Conservation (phyloP, 2,113 vertebrate genomes). For the Hymenochirus boettgeri region DNA sequence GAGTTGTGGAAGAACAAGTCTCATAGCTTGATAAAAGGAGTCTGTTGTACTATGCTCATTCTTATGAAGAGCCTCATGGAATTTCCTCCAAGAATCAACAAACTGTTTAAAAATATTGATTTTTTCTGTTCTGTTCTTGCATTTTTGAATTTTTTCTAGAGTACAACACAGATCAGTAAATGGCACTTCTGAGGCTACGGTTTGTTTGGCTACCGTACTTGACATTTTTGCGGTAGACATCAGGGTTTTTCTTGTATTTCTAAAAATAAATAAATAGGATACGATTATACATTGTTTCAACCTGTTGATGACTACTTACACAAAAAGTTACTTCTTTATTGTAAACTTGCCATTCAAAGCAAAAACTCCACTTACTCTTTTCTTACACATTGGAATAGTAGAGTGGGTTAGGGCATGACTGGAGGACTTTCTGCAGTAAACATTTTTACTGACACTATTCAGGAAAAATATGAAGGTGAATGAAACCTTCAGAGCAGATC, state of each 20-base stretch:
- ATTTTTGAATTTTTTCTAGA: constrained; percentile 84
- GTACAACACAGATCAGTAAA: constrained; percentile 83
- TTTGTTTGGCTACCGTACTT: constrained; percentile 45
- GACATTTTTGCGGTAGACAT: constrained; percentile 57
- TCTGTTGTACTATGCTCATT: constrained; percentile 71
- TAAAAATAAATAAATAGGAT: neutral
- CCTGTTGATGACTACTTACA: too few relatives aligned
- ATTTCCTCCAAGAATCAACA: constrained; percentile 86
- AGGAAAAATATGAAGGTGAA: too few relatives aligned
- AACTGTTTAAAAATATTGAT: constrained; percentile 76
- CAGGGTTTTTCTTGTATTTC: neutral
- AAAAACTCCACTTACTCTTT: too few relatives aligned
- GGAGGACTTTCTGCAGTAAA: too few relatives aligned
- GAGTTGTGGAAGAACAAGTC: constrained; percentile 84
- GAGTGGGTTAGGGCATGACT: too few relatives aligned
- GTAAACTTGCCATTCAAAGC: too few relatives aligned
- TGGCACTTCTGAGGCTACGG: constrained; percentile 82
- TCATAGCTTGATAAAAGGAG: constrained; percentile 93
- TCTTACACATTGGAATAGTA: too few relatives aligned
- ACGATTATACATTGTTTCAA: too few relatives aligned
- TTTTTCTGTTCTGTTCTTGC: constrained; percentile 81
- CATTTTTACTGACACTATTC: too few relatives aligned
- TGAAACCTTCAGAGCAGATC: too few relatives aligned
- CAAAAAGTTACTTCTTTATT: too few relatives aligned
- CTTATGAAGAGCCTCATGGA: constrained; percentile 84